Evolutionary conservation across 2,888 invertebrate species (phyloP), one percentile per base, ranked within the genome.

Genomic region (Fragum sueziense): DNA sequence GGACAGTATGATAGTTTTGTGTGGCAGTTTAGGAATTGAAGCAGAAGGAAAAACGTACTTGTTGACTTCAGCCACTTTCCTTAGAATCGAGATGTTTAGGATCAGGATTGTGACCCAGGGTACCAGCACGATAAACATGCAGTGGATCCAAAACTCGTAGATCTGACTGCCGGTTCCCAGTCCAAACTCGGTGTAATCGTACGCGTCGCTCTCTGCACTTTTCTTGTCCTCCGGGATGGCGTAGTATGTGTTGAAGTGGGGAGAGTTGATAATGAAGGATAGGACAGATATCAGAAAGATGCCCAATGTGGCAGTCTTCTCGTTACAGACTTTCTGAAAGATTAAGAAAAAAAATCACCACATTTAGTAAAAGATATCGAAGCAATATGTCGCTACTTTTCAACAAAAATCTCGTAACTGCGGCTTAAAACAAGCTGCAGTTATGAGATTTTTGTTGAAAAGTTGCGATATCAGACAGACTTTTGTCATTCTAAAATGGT

Each of bases 81-180:
- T 62, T 47, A 90, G 85, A 69, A 90, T 90, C 33, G 86, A 62
- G 47, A 88, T 70, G 70, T 89, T 90, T 33, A 90, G 75, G 47
- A 75, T 69, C 59, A 88, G 79, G 20, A 90, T 88, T 0, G 86
- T 82, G n/a, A 88, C 34, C 89, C 89, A 89, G 29, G 89, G 88
- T 29, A 86, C 81, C 62, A 89, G 82, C 0, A 88, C 87, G 1
- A 89, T 80, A 54, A 88, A 85, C 85, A 89, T 89, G 62, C 89
- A 89, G 75, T 89, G 89, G 51, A 89, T 85, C 89, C 89, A 88
- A 79, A 88, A 89, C 84, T 89, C 89, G 78, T 88, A 89, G 69
- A 79, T 47, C 74, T 82, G 62, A 34, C 86, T 86, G 17, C 84
- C 86, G 0, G 72, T 75, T 1, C 87, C 84, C 14, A 62, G 34